Evolutionary conservation across 1,140 invertebrate genomes (phyloP), one percentile per base, ranked within the genome.

Genomic region (Scaptomyza pallida): DNA sequence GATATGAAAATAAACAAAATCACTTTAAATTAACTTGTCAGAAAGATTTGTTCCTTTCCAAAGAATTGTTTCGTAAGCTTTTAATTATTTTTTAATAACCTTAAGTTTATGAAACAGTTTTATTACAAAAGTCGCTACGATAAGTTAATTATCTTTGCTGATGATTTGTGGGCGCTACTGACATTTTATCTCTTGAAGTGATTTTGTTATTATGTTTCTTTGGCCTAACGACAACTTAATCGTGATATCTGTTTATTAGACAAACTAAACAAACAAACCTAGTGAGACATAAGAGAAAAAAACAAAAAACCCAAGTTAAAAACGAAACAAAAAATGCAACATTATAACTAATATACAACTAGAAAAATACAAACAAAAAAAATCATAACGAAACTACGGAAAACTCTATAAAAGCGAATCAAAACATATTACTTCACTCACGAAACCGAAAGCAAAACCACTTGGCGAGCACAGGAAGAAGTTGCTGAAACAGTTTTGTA

Each of bases 381-480:
- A 62, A 44, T n/a, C n/a, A n/a, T 54, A 61, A 67, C 65, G 67
- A 73, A 45, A 72, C 50, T 78, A 71, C 75, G 79, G 79, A 82
- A 82, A 75, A 82, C 75, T 72, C 61, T 75, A 59, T 67, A 81
- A 83, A 71, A 74, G 80, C 62, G 72, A 50, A 48, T 44, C 43
- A 47, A 60, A 72, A 67, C 54, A 76, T 79, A 85, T 79, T 77
- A 51, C 81, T 73, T 67, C 81, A 73, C 72, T 85, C 81, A 85
- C 80, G 76, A 85, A 85, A 75, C 60, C 43, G 78, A 82, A 82
- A 78, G 78, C 79, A 59, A 78, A 65, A 65, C 54, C 37, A 59
- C 57, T 69, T 67, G 37, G 69, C 40, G 30, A 67, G 52, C 54
- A 72, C 52, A 54, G 54, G 72, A 80, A 78, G 77, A 86, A 80